Evolutionary conservation across 1,140 invertebrate genomes (phyloP), one percentile per base, ranked within the genome.

Genomic region (Atopsyche davidsoni): DNA sequence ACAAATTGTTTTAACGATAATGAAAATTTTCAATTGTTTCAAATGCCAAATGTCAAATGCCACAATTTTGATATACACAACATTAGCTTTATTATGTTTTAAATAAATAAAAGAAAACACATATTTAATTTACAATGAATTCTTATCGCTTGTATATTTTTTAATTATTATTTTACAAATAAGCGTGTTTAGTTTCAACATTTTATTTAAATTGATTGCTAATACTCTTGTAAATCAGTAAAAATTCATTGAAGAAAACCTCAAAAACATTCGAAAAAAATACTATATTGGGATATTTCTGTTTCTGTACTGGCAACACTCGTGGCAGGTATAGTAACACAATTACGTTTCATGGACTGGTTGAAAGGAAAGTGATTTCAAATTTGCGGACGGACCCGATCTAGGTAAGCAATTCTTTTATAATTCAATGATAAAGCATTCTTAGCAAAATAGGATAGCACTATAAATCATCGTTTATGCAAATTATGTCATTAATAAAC

Each of bases 361-460:
- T 46, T 41, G 43, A 43, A 50, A 55, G 42, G 35, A 43, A 55
- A 55, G 52, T 54, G 52, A 48, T 48, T 54, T 54, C 46, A 49
- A 54, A 54, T 44, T 42, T 36, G 45, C 46, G 38, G 46, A 41
- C 40, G 40, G 41, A 47, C 41, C 42, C 36, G 28, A 44, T 39
- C 39, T 22, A 54, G 52, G 52, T 54, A 43, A 48, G 46, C 35
- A 22, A 41, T 36, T 43, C 31, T 24, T 16, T 35, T 19, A 35
- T 35, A 2, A 36, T n/a, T 13, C 22, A 19, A 22, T 32, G 11
- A 9, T 9, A 21, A 23, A 32, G 11, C 19, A 36, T 13, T 10
- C 7, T 41, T 34, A 41, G n/a, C n/a, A n/a, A n/a, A n/a, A n/a
- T n/a, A n/a, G n/a, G n/a, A n/a, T n/a, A n/a, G n/a, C n/a, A n/a